Conservation (phyloP, 2,797 vertebrate species). For the Chrysocyon brachyurus region DNA sequence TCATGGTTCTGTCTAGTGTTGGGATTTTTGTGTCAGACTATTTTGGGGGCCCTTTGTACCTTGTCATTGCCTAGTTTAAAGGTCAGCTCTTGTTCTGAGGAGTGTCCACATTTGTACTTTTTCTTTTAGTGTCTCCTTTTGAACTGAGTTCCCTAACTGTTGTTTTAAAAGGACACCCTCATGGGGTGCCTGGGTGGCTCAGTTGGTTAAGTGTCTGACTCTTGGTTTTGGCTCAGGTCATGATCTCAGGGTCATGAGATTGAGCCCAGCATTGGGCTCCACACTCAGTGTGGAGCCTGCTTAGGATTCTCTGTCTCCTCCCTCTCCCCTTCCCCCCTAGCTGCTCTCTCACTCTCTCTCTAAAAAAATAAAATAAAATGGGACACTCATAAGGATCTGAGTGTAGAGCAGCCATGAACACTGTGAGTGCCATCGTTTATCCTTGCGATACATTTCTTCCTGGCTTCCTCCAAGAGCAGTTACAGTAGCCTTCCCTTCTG, state of each 20-base stretch:
- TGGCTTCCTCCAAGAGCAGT: background rate
- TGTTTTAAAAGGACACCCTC: background rate
- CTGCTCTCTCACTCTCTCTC: background rate
- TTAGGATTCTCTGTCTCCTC: background rate
- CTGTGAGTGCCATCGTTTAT: background rate
- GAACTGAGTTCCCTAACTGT: background rate
- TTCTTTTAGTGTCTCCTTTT: background rate
- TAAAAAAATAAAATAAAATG: background rate
- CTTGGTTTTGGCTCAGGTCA: background rate
- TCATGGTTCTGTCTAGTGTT: background rate
- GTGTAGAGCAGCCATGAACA: background rate
- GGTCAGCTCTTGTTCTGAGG: background rate
- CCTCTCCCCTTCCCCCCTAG: background rate
- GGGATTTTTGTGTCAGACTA: background rate
- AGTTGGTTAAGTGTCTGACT: background rate
- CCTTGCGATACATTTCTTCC: background rate
- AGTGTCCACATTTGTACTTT: background rate
- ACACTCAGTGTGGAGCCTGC: background rate
- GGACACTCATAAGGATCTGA: background rate
- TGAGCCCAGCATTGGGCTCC: background rate
- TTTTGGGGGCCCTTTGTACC: background rate
- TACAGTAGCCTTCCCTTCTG: background rate
- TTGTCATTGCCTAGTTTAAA: background rate
- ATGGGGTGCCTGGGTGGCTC: background rate
- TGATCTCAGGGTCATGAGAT: background rate